phyloP scores from a whole-genome alignment of 2,113 vertebrate species.

The Sander lucioperca region DNA sequence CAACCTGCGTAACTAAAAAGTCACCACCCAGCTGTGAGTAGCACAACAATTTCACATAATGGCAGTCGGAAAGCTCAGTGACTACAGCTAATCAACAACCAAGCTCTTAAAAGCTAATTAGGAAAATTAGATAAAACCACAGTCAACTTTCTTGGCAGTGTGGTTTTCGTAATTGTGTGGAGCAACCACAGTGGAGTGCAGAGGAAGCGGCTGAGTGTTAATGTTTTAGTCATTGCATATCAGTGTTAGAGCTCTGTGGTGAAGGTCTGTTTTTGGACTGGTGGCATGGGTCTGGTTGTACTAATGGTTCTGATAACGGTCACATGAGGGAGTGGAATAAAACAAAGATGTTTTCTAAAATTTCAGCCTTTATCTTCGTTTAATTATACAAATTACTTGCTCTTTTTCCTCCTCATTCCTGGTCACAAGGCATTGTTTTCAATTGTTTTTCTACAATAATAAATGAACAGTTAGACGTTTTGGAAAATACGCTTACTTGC shows the following conservation, averaged over 20 bases:
- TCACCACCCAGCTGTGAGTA: conserved; percentile 17
- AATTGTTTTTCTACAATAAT: not conserved
- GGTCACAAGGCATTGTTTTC: not conserved
- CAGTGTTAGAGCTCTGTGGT: conserved; percentile 27
- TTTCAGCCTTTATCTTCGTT: not conserved
- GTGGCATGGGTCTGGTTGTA: conserved; percentile 6
- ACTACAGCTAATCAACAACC: conserved; percentile 12
- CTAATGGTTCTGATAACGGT: conserved; percentile 40
- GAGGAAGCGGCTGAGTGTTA: conserved; percentile 18
- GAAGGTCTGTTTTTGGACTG: not conserved
- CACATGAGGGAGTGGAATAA: conserved; percentile 3
- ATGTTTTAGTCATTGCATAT: conserved; percentile 33
- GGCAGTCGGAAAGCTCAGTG: conserved; percentile 22
- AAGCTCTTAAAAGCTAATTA: conserved; percentile 53
- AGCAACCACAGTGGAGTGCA: conserved; percentile 18
- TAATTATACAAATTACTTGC: not conserved
- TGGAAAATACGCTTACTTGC: not conserved
- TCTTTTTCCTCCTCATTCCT: not conserved
- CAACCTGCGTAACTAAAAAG: not conserved
- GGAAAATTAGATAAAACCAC: conserved; percentile 34
- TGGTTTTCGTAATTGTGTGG: conserved; percentile 39
- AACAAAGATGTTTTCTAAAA: not conserved
- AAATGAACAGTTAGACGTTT: not conserved
- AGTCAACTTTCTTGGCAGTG: conserved; percentile 24
- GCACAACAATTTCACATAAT: conserved; percentile 26